phyloP scores from a whole-genome alignment of 2,888 invertebrate genomes.

The Philaethria dido region DNA sequence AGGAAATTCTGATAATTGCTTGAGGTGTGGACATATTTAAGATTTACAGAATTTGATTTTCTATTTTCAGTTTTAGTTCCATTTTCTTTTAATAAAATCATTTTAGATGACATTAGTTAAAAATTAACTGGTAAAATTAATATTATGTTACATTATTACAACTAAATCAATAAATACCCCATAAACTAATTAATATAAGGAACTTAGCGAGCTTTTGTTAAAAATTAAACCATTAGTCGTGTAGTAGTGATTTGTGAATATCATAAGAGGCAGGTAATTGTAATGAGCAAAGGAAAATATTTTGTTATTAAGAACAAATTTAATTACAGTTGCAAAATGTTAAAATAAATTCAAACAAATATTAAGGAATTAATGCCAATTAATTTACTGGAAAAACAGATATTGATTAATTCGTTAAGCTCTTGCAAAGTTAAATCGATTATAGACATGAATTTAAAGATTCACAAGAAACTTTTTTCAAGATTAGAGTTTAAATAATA shows the following conservation, averaged over 20 bases:
- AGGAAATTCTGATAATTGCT: neutral
- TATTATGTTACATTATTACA: neutral
- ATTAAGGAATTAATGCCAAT: neutral
- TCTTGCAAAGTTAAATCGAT: neutral
- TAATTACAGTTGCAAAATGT: too few species aligned
- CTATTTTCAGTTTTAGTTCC: too few species aligned
- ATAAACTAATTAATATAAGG: neutral
- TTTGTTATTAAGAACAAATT: too few species aligned
- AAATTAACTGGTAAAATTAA: neutral
- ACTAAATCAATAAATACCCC: slow-evolving; percentile 8
- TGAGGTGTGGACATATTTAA: neutral
- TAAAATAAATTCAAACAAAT: neutral
- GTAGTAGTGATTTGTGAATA: too few species aligned
- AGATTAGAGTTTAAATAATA: slow-evolving; percentile 1
- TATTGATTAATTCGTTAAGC: neutral
- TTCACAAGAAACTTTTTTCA: neutral
- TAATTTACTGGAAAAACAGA: neutral
- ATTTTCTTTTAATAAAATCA: neutral
- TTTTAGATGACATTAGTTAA: neutral
- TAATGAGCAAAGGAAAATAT: too few species aligned
- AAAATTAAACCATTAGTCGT: neutral
- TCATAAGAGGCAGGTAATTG: too few species aligned
- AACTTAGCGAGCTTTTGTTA: neutral
- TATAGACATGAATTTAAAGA: neutral
- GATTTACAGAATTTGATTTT: neutral